Evolutionary conservation across 1,140 invertebrate species (phyloP), one percentile per base, ranked within the genome.

Genomic region (Ditylenchus dipsaci): DNA sequence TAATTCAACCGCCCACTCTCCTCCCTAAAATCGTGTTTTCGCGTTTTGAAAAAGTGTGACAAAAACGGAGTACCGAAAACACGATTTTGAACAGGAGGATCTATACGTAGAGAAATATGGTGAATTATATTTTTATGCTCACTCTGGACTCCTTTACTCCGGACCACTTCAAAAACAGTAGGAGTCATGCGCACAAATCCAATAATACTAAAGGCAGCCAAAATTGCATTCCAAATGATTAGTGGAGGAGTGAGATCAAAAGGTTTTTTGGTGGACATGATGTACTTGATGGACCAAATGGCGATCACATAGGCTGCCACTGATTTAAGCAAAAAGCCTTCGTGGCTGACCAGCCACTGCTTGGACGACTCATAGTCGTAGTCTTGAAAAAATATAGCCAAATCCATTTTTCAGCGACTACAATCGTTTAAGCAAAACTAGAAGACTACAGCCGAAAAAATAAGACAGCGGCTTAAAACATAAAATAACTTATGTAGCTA

Each of bases 281-380:
- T 7, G 26, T 49, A 72, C 63, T 77, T 77, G 27, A 77, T 78
- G 13, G 73, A 29, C 29, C 70, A 77, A 53, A 77, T 77, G 11
- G 76, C 85, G 26, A 94, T 86, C 88, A 97, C 90, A 81, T 98
- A 97, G 70, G 92, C 86, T 67, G 89, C 90, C 60, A 78, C 75
- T 7, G 58, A 58, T 65, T 78, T 77, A 19, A 77, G 30, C 19
- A 77, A 66, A 57, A 77, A 77, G 15, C 49, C 30, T 42, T 77
- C 76, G 29, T 65, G 38, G 0, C 75, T 73, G 5, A 71, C 56
- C 27, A 76, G 63, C 49, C 49, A 70, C 66, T 69, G 65, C 33
- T 77, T 76, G 1, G 76, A 29, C 11, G 42, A 27, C 15, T 47
- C 65, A 42, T 77, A 77, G 67, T 77, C 62, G 47, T 76, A 76